Base-by-base conservation (phyloP, 2,113 vertebrate species). In the Bufo gargarizans region DNA sequence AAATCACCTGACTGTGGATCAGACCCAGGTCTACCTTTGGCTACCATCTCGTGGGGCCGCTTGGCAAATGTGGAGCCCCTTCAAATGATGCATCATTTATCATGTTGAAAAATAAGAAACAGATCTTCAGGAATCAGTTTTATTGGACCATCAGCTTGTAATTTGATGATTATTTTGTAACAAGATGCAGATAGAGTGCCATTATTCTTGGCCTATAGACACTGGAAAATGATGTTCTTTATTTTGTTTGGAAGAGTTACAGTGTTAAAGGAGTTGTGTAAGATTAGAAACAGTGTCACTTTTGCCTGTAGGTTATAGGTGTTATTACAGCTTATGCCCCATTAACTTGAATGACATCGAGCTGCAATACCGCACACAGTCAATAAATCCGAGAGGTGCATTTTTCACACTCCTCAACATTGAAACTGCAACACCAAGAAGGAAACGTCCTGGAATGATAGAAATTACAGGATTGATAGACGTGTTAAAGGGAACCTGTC, bases 1-100 rank as follows among this genome's bases (percentile, higher is more conserved):
- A 87, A 79, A 87, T 80, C 85, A 87, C 85, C 85, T 87, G 85
- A 69, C 77, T 33, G 43, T 69, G 84, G 84, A 77, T 58, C 67
- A 74, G 67, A 55, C 53, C 67, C 67, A 76, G 55, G 69, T 11
- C 45, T 86, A 85, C 84, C 56, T 86, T 86, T 71, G 55, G 72
- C 84, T 63, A 86, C 72, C 45, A 76, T 63, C 72, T 86, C 72
- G 11, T 69, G 50, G 49, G 45, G 43, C 55, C 55, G 65, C 84
- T 33, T 63, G 71, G 71, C 56, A 86, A 65, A 53, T 4, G 61
- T 50, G 58, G 78, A 74, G 85, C 85, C 85, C 85, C 58, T 63
- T 45, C 65, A 20, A 86, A 55, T 47, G 12, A 16, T 86, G 76
- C 45, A 77, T 78, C 74, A 78, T 63, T 45, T 65, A 61, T 78